phyloP scores from a whole-genome alignment of 2,888 invertebrate genomes.

The Rhagium mordax region DNA sequence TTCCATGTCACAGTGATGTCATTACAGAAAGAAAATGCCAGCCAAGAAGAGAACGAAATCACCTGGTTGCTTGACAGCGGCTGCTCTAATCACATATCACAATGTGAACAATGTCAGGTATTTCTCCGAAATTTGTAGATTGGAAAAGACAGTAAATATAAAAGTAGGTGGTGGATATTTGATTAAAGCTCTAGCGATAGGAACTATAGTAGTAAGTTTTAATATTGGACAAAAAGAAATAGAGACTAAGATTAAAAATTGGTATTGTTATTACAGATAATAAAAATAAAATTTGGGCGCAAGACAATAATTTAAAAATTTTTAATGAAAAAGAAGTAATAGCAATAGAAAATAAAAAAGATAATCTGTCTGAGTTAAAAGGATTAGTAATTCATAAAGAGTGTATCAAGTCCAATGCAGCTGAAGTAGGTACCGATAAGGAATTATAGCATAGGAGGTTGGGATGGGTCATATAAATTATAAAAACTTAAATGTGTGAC shows the following conservation, averaged over 20 bases:
- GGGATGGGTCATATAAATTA: constrained; percentile 2
- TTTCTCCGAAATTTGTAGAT: neutral
- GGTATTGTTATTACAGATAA: constrained; percentile 22
- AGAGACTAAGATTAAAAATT: constrained; percentile 7
- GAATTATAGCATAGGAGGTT: neutral
- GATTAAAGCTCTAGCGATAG: constrained; percentile 23
- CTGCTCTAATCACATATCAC: constrained; percentile 5
- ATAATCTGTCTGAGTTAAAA: neutral
- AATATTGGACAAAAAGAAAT: neutral
- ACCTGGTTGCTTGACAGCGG: constrained; percentile 26
- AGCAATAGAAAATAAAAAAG: neutral
- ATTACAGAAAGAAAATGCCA: no score
- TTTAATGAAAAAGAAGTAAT: neutral
- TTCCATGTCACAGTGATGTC: no score
- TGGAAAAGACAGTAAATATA: neutral
- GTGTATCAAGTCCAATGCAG: no score
- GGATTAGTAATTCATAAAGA: neutral
- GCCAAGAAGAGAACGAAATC: no score
- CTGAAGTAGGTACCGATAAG: no score
- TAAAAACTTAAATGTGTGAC: neutral
- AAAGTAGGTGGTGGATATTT: constrained; percentile 15
- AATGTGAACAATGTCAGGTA: constrained; percentile 18
- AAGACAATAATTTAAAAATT: neutral
- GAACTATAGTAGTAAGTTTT: constrained; percentile 20
- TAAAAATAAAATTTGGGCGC: neutral